A percentile compares a stretch with the other conserved stretches of the same genome.
Evolutionary conservation across 2,113 vertebrate species (phyloP).

Genomic region (Stictonetta naevosa): DNA sequence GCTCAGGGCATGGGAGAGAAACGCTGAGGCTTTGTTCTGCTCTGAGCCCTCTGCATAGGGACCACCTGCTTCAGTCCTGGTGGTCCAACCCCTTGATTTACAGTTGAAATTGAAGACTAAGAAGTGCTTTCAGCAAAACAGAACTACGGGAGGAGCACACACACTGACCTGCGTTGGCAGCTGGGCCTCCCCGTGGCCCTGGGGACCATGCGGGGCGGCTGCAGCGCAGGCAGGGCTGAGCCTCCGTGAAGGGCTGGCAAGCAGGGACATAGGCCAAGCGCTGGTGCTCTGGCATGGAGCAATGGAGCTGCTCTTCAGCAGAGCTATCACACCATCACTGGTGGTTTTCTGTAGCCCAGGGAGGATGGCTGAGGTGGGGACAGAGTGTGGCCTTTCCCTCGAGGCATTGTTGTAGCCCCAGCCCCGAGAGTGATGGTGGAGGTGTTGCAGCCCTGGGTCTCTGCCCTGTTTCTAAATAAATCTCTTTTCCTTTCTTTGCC

Average conservation of each 20-base stretch:
- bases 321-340: background rate
- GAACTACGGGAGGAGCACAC: too few species aligned
- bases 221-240: too few species aligned
- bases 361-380: background rate
- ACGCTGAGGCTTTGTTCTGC: background rate
- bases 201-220: too few species aligned
- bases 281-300: background rate
- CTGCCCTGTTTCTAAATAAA: background rate
- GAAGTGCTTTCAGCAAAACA: too few species aligned
- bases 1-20: background rate
- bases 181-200: background rate
- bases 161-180: background rate
- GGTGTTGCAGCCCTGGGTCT: background rate
- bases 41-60: background rate
- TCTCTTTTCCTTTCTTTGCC: background rate
- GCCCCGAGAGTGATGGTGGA: fast-evolving
- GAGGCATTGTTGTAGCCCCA: background rate
- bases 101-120: background rate
- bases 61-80: background rate
- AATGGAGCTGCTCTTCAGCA: background rate
- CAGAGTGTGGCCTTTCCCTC: too few species aligned
- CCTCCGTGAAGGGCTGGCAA: too few species aligned
- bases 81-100: background rate
- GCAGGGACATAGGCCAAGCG: background rate
- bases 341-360: background rate